Percentiles rank a stretch among this genome's conserved stretches.
Conservation (phyloP, 2,888 invertebrate genomes). For the Drosophila putrida region DNA sequence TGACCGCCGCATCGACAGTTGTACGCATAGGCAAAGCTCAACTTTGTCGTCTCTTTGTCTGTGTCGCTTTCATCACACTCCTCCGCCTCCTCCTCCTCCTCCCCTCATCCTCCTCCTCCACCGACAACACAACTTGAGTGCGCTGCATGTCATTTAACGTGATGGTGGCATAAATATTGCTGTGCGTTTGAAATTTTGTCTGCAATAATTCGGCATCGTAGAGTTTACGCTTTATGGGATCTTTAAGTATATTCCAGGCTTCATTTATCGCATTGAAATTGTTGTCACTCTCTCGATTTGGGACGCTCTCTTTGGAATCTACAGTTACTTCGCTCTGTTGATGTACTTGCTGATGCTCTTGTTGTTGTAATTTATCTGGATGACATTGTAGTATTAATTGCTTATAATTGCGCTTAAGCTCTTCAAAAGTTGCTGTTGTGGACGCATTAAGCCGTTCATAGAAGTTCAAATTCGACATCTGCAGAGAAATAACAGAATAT, state of each 20-base stretch:
- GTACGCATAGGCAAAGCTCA: constrained; percentile 84
- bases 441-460: constrained; percentile 82
- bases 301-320: constrained; percentile 53
- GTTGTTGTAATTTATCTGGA: constrained; percentile 84
- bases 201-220: constrained; percentile 89
- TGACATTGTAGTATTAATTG: constrained; percentile 84
- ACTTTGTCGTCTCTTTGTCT: constrained; percentile 58
- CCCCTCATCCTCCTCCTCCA: constrained; percentile 27
- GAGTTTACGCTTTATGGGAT: constrained; percentile 87
- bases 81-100: constrained; percentile 16
- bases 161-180: constrained; percentile 86
- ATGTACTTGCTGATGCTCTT: constrained; percentile 19
- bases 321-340: constrained; percentile 38
- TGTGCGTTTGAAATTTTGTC: constrained; percentile 87
- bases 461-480: constrained; percentile 78
- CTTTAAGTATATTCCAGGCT: constrained; percentile 90
- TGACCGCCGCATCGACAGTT: constrained; percentile 90
- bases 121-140: constrained; percentile 42
- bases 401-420: constrained; percentile 84
- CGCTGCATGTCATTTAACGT: constrained; percentile 86
- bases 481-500: constrained; percentile 30
- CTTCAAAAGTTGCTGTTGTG: constrained; percentile 75
- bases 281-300: constrained; percentile 61
- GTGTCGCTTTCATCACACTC: constrained; percentile 14
- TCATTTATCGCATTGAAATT: constrained; percentile 87